A percentile compares a stretch with the other conserved stretches of the same genome.
Conservation (phyloP, 2,888 invertebrate genomes). For the Drosophila paucipuncta region DNA sequence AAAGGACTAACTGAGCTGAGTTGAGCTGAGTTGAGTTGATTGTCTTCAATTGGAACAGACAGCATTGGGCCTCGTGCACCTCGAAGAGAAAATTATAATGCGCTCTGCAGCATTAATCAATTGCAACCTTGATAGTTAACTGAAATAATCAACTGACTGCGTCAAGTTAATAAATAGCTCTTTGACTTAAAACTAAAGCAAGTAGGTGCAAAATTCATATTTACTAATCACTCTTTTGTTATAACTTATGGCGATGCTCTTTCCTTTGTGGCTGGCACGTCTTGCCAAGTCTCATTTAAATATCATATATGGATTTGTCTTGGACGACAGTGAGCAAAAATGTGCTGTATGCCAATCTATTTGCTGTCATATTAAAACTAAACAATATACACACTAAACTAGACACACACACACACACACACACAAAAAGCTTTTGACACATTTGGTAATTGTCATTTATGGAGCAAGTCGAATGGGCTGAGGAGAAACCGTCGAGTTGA, state of each 20-base stretch:
- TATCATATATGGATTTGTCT: conserved; percentile 25
- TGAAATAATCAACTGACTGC: background rate
- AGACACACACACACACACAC: conserved; percentile 16
- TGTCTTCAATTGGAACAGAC: background rate
- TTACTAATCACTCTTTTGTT: background rate
- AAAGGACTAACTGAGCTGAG: background rate
- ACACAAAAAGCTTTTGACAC: conserved; percentile 70
- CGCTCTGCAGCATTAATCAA: background rate
- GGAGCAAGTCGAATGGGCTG: conserved; percentile 30
- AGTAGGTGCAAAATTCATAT: background rate
- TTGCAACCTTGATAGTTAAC: background rate
- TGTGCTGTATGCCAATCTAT: conserved; percentile 54
- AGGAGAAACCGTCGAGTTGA: conserved; percentile 78
- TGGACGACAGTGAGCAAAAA: conserved; percentile 52
- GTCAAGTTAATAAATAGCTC: background rate
- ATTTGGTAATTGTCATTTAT: conserved; percentile 77
- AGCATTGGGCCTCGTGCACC: background rate
- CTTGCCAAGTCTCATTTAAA: conserved; percentile 8
- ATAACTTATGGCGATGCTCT: background rate
- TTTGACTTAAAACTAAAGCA: background rate
- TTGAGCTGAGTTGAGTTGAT: background rate
- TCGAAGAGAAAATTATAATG: background rate
- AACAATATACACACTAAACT: conserved; percentile 45
- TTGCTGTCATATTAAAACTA: conserved; percentile 74
- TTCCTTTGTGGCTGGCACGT: background rate